Evolutionary conservation across 2,797 vertebrate species (phyloP).

Genomic region (Ispidina picta): DNA sequence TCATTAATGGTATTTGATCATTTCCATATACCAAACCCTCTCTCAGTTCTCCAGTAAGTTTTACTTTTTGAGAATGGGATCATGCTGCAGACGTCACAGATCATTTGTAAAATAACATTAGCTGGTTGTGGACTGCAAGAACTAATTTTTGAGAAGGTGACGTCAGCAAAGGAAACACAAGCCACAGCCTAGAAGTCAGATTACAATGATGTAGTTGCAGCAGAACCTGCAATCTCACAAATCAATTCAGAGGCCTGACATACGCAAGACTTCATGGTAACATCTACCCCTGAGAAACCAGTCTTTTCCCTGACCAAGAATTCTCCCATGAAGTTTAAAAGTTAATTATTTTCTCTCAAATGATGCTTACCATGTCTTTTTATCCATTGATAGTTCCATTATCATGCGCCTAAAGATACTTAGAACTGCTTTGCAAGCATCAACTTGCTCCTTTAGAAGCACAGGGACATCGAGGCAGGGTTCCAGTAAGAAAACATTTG

Average conservation of each 20-base stretch:
- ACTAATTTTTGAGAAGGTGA: not conserved
- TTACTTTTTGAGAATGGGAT: fast-evolving
- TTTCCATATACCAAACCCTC: not conserved
- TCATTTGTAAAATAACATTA: not conserved
- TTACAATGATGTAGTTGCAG: not conserved
- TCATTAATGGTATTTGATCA: not conserved
- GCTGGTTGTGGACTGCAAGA: not conserved
- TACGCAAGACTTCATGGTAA: not conserved
- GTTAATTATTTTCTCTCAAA: not conserved
- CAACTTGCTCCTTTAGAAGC: slow-evolving; percentile 94
- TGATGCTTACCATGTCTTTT: slow-evolving; percentile 89
- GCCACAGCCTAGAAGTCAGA: not conserved
- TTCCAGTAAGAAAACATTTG: slow-evolving; percentile 95
- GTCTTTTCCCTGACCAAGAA: not conserved
- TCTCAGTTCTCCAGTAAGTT: not conserved
- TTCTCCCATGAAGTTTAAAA: not conserved
- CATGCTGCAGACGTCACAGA: not conserved
- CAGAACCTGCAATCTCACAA: not conserved
- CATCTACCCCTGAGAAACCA: not conserved
- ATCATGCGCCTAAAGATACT: slow-evolving; percentile 96
- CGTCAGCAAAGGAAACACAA: not conserved
- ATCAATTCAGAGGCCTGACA: not conserved
- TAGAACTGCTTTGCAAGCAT: slow-evolving; percentile 93
- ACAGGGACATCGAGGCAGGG: slow-evolving; percentile 91
- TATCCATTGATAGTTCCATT: slow-evolving; percentile 95